These are phyloP conservation scores for Automeris io DNA, from an alignment of 2,888 invertebrate genomes.

Conservation along the genomic window DNA sequence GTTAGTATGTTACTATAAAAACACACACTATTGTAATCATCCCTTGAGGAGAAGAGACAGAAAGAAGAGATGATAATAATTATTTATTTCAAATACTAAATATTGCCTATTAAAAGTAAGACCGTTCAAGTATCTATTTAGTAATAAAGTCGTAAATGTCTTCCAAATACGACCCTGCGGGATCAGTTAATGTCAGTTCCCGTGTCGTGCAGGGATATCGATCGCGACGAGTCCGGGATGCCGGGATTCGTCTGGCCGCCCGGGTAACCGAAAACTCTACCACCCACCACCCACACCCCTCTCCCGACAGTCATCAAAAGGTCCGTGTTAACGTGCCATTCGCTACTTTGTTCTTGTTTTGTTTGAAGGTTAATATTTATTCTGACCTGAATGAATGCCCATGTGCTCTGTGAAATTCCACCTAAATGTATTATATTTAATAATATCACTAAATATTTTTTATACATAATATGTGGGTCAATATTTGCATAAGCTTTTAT, in stretches of 20 bases:
- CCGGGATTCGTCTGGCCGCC: constrained; percentile 69
- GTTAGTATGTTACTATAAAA: too few relatives aligned
- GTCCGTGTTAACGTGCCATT: constrained; percentile 58
- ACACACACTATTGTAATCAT: too few relatives aligned
- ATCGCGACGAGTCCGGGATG: constrained; percentile 66
- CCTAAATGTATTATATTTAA: too few relatives aligned
- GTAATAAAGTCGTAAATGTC: constrained; percentile 1
- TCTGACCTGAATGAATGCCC: constrained; percentile 43
- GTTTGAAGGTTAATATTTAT: constrained; percentile 74
- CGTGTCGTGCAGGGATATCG: constrained; percentile 68
- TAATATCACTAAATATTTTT: too few relatives aligned
- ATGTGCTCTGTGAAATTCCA: constrained; percentile 7
- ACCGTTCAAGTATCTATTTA: too few relatives aligned
- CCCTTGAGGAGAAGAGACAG: too few relatives aligned
- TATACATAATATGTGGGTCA: too few relatives aligned
- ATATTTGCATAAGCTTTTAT: too few relatives aligned
- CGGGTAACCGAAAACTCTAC: constrained; percentile 45
- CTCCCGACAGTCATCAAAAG: constrained; percentile 38
- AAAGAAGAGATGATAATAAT: too few relatives aligned
- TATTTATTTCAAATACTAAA: too few relatives aligned
- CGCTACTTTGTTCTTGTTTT: constrained; percentile 71
- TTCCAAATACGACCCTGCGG: constrained; percentile 7
- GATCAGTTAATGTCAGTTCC: constrained; percentile 70
- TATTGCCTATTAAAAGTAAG: constrained; percentile 33
- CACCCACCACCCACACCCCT: constrained; percentile 26